Base-by-base conservation (phyloP, 2,888 invertebrate genomes). In the Cryptocheilus praepositus region DNA sequence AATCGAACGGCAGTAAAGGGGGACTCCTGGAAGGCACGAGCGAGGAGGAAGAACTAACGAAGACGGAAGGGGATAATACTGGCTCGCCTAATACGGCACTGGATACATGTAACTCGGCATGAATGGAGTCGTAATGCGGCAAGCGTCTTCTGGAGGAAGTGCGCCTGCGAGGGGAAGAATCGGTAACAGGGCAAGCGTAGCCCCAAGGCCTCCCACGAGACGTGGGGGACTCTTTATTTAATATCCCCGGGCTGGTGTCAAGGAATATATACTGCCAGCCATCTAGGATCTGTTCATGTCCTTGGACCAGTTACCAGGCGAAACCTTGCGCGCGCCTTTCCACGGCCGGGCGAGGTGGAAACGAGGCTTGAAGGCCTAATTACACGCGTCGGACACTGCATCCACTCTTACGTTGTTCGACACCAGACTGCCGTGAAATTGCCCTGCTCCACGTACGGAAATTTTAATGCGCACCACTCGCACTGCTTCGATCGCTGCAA, bases 171-270 rank as follows among this genome's bases (percentile, higher is more conserved):
- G 36, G 36, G 36, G 36, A 36, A 74, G 66, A 77, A 79, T 79
- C 80, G 73, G 80, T 77, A 73, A 73, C 78, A 76, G 75, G 77
- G 75, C 76, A 74, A 75, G 67, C 76, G 71, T 65, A 70, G 76
- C 82, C 83, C 74, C 55, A 43, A 76, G 81, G 74, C 63, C 69
- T 81, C 81, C 82, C 83, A 67, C 68, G 82, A 79, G 81, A 71
- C 67, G 66, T 64, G 52, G 76, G 75, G 82, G 82, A 82, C 78
- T 85, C 84, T 85, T 85, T 85, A 85, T 85, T 85, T 85, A 85
- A 85, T 85, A 85, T 82, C 85, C 85, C 71, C 79, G 68, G 85
- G 85, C 85, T 84, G 79, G 84, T 82, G 85, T 85, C 83, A 80
- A 85, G 83, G 78, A 83, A 78, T 80, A 80, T 81, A 80, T 77